phyloP scores from a whole-genome alignment of 2,113 vertebrate species.

The cat (Felis catus) region DNA sequence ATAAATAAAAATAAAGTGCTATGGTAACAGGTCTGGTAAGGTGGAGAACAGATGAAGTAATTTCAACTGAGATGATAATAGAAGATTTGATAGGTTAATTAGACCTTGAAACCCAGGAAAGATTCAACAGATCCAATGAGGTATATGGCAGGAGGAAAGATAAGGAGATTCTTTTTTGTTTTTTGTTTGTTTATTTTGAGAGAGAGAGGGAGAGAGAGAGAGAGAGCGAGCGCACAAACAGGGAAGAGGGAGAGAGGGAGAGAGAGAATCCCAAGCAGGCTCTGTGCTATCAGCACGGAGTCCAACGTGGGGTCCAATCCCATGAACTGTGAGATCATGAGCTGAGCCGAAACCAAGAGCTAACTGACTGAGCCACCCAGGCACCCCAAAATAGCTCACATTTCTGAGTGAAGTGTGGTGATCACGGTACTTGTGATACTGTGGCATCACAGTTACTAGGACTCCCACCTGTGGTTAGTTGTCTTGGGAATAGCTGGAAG shows the following conservation, averaged over 20 bases:
- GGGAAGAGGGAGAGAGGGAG: no score
- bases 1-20: neutral
- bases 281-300: no score
- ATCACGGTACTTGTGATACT: neutral
- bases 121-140: neutral
- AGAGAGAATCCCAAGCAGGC: no score
- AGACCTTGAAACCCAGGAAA: neutral
- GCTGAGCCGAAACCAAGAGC: no score
- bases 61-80: neutral
- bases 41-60: neutral
- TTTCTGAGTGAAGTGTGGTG: neutral
- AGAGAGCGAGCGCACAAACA: no score
- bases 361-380: no score
- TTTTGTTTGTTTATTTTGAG: no score
- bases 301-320: no score
- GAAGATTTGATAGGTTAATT: neutral
- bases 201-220: no score
- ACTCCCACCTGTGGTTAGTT: neutral
- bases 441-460: neutral
- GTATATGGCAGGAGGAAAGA: accelerated
- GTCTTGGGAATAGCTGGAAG: neutral
- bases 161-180: neutral
- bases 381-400: neutral
- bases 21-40: neutral
- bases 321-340: no score